Evolutionary conservation across 2,888 invertebrate species (phyloP), one percentile per base, ranked within the genome.

Genomic region (Ypsolopha scabrella): DNA sequence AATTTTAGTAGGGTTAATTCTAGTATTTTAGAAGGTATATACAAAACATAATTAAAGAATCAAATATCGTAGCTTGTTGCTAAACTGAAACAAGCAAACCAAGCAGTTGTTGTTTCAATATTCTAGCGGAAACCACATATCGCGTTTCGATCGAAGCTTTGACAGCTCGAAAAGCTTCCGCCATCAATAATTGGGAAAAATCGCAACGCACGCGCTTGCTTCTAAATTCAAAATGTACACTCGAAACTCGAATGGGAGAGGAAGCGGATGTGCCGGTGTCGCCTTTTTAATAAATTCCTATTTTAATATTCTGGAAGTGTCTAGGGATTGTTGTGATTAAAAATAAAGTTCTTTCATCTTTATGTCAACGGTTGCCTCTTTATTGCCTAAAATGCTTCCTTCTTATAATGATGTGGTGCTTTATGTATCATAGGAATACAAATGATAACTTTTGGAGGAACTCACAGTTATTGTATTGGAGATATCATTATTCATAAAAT

Each of bases 211-310:
- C 56, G 52, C 58, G 6, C 6, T 6, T 14, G 43, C 14, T 14
- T 13, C 43, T 11, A 43, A 43, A 43, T 8, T 14, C 47, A 11
- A 47, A 41, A 57, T 60, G 24, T 24, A 24, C 24, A 24, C 24
- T 60, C 53, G 60, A 68, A 67, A 65, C 60, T 62, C 67, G 68
- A 72, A 72, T 60, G 63, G 61, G 70, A 74, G 68, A 78, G 81
- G 80, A 82, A 82, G 64, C 82, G 82, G 82, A 82, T 77, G 80
- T 72, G 71, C 66, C 72, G 73, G 73, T 73, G 75, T 79, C 75
- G 70, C 65, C 67, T 72, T 76, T 81, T 57, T 78, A 80, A 80
- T 80, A 79, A 80, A 73, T 80, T 71, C 70, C 45, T 65, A 68
- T 75, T 80, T 79, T 75, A 76, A 24, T 75, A 79, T 76, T 75